Base-by-base conservation (phyloP, 2,888 invertebrate genomes). In the Drosophila formosana region DNA sequence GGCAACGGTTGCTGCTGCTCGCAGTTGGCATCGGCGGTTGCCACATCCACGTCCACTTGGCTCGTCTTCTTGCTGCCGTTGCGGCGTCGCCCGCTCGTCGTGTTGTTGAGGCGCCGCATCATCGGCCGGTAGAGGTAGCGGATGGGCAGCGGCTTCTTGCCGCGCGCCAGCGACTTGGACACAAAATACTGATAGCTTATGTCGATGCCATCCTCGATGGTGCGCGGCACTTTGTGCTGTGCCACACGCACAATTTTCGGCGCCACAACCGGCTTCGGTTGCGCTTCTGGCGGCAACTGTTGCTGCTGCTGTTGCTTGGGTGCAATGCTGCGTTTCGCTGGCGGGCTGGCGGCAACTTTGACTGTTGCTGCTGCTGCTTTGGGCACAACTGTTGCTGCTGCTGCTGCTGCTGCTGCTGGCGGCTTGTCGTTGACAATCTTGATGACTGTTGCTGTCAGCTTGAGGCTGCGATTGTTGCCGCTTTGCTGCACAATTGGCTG, bases 101-200 rank as follows among this genome's bases (percentile, higher is more conserved):
- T 25, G 1, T 46, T 43, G 11, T 85, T 85, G 5, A 85, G 46
- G 1, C 70, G 66, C 0, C 79, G 75, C 49, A 85, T 65, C 89
- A 85, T 87, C 6, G 85, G 89, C 0, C 89, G 70, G 43, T 85
- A 77, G 0, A 89, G 55, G 13, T 87, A 89, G 18, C 84, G 84
- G 11, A 85, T 67, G 28, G 47, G 60, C 55, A 74, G 45, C 4
- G 85, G 63, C 34, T 73, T 86, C 9, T 51, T 62, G 39, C 89
- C 85, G 1, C 88, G 79, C 5, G 52, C 68, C 25, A 74, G 3
- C 0, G 89, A 77, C 4, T 50, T 69, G 4, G 66, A 72, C 1
- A 85, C 82, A 45, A 89, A 89, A 28, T 74, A 52, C 23, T 85
- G 80, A 41, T 85, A 85, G 64, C 85, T 85, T n/a, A 84, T 66